Base-by-base conservation (phyloP, 2,113 vertebrate genomes). In the Sander vitreus region DNA sequence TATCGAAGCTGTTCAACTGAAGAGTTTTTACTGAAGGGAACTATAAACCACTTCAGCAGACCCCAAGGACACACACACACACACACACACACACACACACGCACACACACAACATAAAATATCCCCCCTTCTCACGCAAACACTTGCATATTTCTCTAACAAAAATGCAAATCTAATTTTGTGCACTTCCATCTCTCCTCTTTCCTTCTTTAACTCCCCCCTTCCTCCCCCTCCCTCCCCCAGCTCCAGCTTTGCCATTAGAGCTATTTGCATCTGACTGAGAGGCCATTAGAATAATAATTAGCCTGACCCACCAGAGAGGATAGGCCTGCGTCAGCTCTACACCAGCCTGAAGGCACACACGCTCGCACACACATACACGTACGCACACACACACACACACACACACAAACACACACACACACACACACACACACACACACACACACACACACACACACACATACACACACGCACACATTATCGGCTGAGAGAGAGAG, bases 281-380 rank as follows among this genome's bases (percentile, higher is more conserved):
- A 95, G 93, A 95, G 92, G 76, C 94, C 93, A 95, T 95, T 95
- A 94, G 93, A 95, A 95, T 95, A 95, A 94, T 94, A 96, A 96
- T 95, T 95, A 95, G 93, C 89, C 93, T 94, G 92, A 95, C 94
- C 93, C 89, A 91, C 89, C 90, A 92, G 90, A 92, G 88, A 93
- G 89, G 87, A 81, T 88, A 89, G 89, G 85, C 86, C 93, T 93
- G 90, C 90, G 47, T 85, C 88, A 91, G 87, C 77, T 88, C 91
- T 78, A 78, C 80, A 80, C 67, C 71, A 87, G 71, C 86, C 85
- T 75, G 69, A 83, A 87, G 88, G 88, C 83, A 67, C 73, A 39
- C 54, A 62, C 82, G 68, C 78, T 39, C 82, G 59, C 60, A 71
- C 78, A 78, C 67, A 73, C 81, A 75, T 75, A 47, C 67, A 73